phyloP scores from a whole-genome alignment of 2,888 invertebrate species.

The Polyommatus iphigenia region DNA sequence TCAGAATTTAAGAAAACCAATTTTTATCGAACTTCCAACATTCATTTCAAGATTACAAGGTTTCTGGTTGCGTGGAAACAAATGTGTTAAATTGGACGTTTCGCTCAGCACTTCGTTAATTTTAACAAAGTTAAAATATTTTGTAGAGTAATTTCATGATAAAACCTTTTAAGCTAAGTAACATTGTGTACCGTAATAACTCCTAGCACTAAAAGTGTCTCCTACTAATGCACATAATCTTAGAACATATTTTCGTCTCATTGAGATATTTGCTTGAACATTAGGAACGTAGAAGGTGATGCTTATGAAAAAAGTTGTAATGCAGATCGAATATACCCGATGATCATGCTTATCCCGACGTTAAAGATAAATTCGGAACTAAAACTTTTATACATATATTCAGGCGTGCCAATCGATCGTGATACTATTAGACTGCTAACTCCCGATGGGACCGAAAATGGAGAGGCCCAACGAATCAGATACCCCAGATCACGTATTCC shows the following conservation, averaged over 20 bases:
- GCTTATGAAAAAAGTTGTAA: not conserved
- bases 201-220: not conserved
- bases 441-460: constrained; percentile 49
- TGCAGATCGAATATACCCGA: not conserved
- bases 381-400: constrained; percentile 17
- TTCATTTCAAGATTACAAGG: not conserved
- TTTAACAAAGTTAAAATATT: not conserved
- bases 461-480: constrained; percentile 51
- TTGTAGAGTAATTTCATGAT: not conserved
- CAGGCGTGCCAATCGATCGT: constrained; percentile 26
- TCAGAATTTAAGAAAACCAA: not conserved
- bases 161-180: not conserved
- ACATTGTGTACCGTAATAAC: not conserved
- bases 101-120: not conserved
- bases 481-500: constrained; percentile 52
- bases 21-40: not conserved
- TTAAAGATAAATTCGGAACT: not conserved
- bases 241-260: not conserved
- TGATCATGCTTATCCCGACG: not conserved
- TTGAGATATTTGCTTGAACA: no score
- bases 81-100: not conserved
- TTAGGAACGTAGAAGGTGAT: not conserved
- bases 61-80: not conserved
- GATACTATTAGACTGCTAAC: constrained; percentile 20
- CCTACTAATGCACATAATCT: not conserved